Percentiles rank a stretch among this genome's conserved stretches.
These are phyloP conservation scores for Oreochromis mossambicus DNA, from an alignment of 2,797 vertebrate species.

Conservation along the genomic window DNA sequence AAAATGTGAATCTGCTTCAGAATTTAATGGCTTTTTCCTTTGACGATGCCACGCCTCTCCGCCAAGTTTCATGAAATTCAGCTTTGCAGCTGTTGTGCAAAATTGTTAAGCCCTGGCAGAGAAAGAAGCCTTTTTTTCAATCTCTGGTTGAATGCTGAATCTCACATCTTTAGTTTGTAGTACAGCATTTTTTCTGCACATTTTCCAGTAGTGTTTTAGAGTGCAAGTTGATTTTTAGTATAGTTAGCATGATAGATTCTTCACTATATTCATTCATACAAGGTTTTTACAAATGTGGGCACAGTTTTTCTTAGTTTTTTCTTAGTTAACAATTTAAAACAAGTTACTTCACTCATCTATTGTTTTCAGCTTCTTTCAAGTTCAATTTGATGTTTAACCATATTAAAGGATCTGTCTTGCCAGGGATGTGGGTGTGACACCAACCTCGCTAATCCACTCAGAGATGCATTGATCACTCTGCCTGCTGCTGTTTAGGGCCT, in stretches of 20 bases:
- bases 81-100: not conserved
- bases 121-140: not conserved
- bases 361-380: not conserved
- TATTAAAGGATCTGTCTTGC: not conserved
- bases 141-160: not conserved
- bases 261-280: not conserved
- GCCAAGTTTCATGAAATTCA: not conserved
- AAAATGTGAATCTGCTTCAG: not conserved
- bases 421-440: not conserved
- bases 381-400: not conserved
- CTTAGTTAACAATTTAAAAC: not conserved
- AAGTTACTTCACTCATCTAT: rapidly evolving
- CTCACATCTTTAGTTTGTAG: not conserved
- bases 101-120: not conserved
- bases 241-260: not conserved
- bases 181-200: not conserved
- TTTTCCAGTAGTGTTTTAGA: not conserved
- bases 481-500: not conserved
- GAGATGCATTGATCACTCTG: not conserved
- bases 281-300: not conserved
- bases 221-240: not conserved
- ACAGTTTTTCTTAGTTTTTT: rapidly evolving
- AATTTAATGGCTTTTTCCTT: rapidly evolving
- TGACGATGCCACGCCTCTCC: not conserved
- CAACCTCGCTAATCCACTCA: not conserved